Percentiles rank a stretch among this genome's conserved stretches.
These are phyloP conservation scores for Anorthoa munda DNA, from an alignment of 2,888 invertebrate genomes.

Conservation along the genomic window DNA sequence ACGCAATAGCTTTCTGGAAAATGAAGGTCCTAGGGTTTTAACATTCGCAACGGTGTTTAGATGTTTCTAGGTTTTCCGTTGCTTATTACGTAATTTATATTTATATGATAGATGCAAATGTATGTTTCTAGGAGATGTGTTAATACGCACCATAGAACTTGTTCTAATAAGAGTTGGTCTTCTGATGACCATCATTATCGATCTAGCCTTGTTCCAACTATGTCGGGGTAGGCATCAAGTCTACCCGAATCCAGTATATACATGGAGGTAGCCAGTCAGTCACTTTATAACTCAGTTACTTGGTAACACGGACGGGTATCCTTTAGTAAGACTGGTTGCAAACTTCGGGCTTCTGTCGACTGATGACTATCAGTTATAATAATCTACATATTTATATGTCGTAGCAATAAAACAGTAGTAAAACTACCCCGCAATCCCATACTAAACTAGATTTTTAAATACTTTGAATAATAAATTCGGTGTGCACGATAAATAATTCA, in stretches of 20 bases:
- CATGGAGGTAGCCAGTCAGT: no score
- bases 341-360: no score
- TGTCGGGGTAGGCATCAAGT: no score
- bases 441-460: conserved; percentile 41
- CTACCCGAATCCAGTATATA: no score
- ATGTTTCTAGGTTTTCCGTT: conserved; percentile 1
- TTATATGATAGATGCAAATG: no score
- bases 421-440: conserved; percentile 20
- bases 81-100: background rate
- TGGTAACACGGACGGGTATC: no score
- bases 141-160: background rate
- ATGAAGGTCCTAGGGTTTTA: conserved; percentile 10
- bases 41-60: background rate
- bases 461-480: conserved; percentile 59
- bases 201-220: no score
- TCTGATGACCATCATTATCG: background rate
- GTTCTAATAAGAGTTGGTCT: background rate
- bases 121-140: background rate
- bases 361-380: background rate
- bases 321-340: no score
- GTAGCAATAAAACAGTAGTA: conserved; percentile 39
- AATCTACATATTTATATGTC: background rate
- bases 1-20: conserved; percentile 40
- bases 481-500: conserved; percentile 63
- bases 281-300: no score